Percentiles rank a stretch among this genome's conserved stretches.
Conservation (phyloP, 2,113 vertebrate species). For the Neodontobutis hainanensis region DNA sequence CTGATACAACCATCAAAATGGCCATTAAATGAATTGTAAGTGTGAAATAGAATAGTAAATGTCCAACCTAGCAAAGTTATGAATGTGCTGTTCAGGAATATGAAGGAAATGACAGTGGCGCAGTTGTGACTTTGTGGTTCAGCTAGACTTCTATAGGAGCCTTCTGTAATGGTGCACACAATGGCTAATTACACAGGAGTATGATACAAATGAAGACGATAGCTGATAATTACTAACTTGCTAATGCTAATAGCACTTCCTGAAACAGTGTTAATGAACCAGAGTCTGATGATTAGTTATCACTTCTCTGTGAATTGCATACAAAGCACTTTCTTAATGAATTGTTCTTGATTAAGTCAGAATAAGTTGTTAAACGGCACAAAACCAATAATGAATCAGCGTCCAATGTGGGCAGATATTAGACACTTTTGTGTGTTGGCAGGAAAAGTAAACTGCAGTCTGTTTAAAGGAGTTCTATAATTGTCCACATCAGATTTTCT, state of each 20-base stretch:
- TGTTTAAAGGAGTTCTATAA: background rate
- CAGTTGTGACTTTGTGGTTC: constrained; percentile 26
- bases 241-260: constrained; percentile 40
- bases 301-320: constrained; percentile 27
- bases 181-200: constrained; percentile 28
- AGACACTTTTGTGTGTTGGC: constrained; percentile 6
- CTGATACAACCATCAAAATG: constrained; percentile 76
- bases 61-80: constrained; percentile 61
- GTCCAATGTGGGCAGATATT: constrained; percentile 6
- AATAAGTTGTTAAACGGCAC: constrained; percentile 24
- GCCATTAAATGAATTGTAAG: constrained; percentile 76
- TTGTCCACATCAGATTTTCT: background rate
- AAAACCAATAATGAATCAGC: constrained; percentile 21
- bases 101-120: constrained; percentile 23
- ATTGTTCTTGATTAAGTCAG: constrained; percentile 3
- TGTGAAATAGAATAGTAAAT: constrained; percentile 72
- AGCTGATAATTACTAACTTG: constrained; percentile 41
- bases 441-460: background rate
- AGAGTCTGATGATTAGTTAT: constrained; percentile 45
- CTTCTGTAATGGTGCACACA: constrained; percentile 4
- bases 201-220: constrained; percentile 39
- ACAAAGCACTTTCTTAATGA: constrained; percentile 17
- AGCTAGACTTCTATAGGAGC: constrained; percentile 11
- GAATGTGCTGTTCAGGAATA: constrained; percentile 52
- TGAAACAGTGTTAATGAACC: constrained; percentile 42